Evolutionary conservation across 2,113 vertebrate species (phyloP), one percentile per base, ranked within the genome.

Genomic region (Seriola quinqueradiata): DNA sequence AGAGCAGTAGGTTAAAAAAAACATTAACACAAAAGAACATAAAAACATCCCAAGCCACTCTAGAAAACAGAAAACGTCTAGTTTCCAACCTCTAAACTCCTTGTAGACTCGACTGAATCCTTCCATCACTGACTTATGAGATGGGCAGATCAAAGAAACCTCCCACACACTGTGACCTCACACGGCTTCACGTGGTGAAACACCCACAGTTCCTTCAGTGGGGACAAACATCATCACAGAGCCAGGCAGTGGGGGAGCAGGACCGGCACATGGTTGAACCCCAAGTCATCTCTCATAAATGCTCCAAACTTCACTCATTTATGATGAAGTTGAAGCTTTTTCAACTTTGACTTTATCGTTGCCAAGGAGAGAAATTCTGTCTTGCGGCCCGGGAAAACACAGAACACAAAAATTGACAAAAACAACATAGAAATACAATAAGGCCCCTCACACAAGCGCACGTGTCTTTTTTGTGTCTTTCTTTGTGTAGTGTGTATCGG

Each of bases 161-260:
- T 5, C 70, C 77, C 57, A 32, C 77, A 36, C 6, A 68, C 61
- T 11, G 50, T 12, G 75, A 34, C 63, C 59, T 52, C 52, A 70
- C 72, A 52, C 71, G 63, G 21, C 42, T 5, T 60, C 65, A 80
- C 70, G 58, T 57, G 38, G 21, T 40, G 69, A 68, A 70, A 52
- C 63, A 71, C 21, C 11, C 19, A 8, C 12, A 16, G 10, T n/a
- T 61, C 21, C 5, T 71, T 80, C 34, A 81, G 52, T 77, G 57
- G 57, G 57, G 52, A 77, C 60, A 75, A 72, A 75, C 46, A 70
- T 54, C 38, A 1, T 52, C 38, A 36, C 66, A 79, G 52, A 75
- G 55, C 1, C 6, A 34, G 23, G 44, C 77, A 73, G 63, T 1
- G 5, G 63, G 11, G 17, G 6, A 17, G 46, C 25, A 13, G 50